Conservation (phyloP, 2,888 invertebrate species). For the Cephalotes varians region DNA sequence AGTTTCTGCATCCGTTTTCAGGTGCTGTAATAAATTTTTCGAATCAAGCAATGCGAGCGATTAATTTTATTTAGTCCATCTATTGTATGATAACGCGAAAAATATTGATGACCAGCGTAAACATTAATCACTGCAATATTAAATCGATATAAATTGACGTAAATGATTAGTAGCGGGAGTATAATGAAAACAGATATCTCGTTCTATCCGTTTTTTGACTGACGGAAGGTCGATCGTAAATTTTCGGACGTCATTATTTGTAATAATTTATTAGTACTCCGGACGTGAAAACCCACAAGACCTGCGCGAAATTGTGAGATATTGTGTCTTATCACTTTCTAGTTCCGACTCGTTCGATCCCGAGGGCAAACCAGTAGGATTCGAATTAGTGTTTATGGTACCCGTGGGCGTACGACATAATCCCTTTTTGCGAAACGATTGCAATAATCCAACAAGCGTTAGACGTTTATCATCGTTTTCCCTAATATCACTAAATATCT, state of each 20-base stretch:
- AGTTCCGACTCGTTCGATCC: slow-evolving; percentile 69
- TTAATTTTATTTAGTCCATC: slow-evolving; percentile 47
- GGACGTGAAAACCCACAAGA: slow-evolving; percentile 65
- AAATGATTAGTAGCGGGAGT: background rate
- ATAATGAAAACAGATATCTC: slow-evolving; percentile 47
- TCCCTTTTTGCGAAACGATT: slow-evolving; percentile 53
- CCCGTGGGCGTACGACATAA: slow-evolving; percentile 67
- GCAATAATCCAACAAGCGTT: slow-evolving; percentile 50
- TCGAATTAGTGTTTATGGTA: slow-evolving; percentile 75
- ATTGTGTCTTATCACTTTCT: slow-evolving; percentile 72
- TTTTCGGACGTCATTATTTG: slow-evolving; percentile 66
- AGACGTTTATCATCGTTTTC: slow-evolving; percentile 7
- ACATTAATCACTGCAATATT: slow-evolving; percentile 47
- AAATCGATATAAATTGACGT: slow-evolving; percentile 50
- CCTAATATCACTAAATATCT: slow-evolving; percentile 3
- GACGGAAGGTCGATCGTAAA: slow-evolving; percentile 58
- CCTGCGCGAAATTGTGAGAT: slow-evolving; percentile 71
- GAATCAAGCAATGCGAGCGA: slow-evolving; percentile 32
- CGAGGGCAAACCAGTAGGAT: slow-evolving; percentile 63
- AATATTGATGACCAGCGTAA: slow-evolving; percentile 36
- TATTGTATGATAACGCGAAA: slow-evolving; percentile 40
- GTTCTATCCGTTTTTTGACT: slow-evolving; percentile 31
- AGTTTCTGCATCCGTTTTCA: slow-evolving; percentile 20
- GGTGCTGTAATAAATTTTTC: slow-evolving; percentile 37
- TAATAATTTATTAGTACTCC: slow-evolving; percentile 66